Conservation (phyloP, 2,797 vertebrate species). For the Neosilurus mollespiculum region DNA sequence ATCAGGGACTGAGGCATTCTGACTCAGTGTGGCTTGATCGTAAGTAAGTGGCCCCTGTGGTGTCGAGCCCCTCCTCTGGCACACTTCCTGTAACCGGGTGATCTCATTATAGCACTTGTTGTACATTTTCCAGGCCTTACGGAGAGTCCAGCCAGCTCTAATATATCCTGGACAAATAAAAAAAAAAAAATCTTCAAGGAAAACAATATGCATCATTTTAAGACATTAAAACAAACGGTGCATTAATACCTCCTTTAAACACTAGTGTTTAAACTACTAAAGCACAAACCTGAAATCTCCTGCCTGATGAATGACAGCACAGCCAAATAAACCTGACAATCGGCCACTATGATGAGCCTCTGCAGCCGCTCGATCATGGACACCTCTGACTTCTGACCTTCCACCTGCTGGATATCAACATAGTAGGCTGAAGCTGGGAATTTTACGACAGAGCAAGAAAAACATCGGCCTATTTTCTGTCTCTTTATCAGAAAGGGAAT, state of each 20-base stretch:
- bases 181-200: neutral
- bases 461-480: neutral
- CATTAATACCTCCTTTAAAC: too few relatives aligned
- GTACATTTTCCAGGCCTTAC: slow-evolving; percentile 99
- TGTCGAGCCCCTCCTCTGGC: slow-evolving; percentile 76
- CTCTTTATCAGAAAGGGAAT: neutral
- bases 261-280: too few relatives aligned
- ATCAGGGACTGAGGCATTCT: neutral
- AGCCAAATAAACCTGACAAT: slow-evolving; percentile 95
- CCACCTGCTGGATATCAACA: slow-evolving; percentile 70
- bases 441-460: neutral
- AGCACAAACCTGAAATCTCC: slow-evolving; percentile 84
- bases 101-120: slow-evolving; percentile 97
- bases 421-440: neutral
- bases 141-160: slow-evolving; percentile 97
- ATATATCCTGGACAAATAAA: slow-evolving; percentile 81
- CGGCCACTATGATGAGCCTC: slow-evolving; percentile 94
- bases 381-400: slow-evolving; percentile 80
- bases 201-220: neutral
- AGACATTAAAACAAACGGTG: neutral
- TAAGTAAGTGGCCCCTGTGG: slow-evolving; percentile 66
- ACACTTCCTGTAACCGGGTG: slow-evolving; percentile 86
- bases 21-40: neutral
- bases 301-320: slow-evolving; percentile 95
- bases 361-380: slow-evolving; percentile 88